Conservation (phyloP, 2,888 invertebrate species). For the Ophion ellenae region DNA sequence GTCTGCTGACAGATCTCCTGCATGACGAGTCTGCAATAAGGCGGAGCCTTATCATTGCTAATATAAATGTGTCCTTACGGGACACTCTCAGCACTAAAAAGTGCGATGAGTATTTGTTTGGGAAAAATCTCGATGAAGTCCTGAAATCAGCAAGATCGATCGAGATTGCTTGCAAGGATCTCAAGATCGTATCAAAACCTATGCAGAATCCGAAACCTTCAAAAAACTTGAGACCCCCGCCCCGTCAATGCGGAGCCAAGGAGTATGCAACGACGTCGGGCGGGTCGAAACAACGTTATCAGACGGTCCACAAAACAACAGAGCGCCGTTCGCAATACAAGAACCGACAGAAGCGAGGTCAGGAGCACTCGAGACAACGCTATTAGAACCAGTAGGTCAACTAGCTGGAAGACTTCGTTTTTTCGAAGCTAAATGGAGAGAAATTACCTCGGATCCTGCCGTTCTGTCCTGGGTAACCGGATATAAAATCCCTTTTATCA, state of each 20-base stretch:
- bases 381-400: slow-evolving; percentile 21
- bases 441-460: slow-evolving; percentile 12
- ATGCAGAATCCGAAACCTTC: background rate
- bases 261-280: slow-evolving; percentile 18
- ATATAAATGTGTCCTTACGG: too few species aligned
- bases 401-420: slow-evolving; percentile 24
- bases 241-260: slow-evolving; percentile 15
- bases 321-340: background rate
- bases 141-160: slow-evolving; percentile 26
- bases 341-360: slow-evolving; percentile 5
- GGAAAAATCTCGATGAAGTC: slow-evolving; percentile 25
- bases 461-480: slow-evolving; percentile 24
- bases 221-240: slow-evolving; percentile 37
- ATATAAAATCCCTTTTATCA: slow-evolving; percentile 16
- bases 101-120: background rate
- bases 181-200: slow-evolving; percentile 10
- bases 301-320: slow-evolving; percentile 2
- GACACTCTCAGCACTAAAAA: too few species aligned
- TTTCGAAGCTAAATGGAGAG: slow-evolving; percentile 19
- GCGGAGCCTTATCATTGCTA: too few species aligned
- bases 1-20: too few species aligned
- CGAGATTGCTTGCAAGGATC: slow-evolving; percentile 11
- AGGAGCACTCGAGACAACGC: slow-evolving; percentile 12
- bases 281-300: slow-evolving; percentile 22
- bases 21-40: too few species aligned